Conservation (phyloP, 2,888 invertebrate genomes). For the Agriopis aurantiaria region DNA sequence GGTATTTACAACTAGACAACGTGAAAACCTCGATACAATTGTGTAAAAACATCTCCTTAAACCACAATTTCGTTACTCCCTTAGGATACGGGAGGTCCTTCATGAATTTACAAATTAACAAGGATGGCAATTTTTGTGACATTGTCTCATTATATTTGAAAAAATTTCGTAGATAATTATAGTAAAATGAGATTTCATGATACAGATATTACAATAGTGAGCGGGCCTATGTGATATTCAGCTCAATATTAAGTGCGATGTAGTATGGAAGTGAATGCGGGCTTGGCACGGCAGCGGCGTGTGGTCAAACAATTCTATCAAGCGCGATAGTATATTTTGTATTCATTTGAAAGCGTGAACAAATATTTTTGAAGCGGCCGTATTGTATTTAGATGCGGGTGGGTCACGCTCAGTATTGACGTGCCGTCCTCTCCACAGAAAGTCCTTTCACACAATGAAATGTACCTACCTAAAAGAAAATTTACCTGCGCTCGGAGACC, state of each 20-base stretch:
- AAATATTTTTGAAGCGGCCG: slow-evolving; percentile 59
- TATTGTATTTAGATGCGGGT: slow-evolving; percentile 57
- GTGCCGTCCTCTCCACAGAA: slow-evolving; percentile 46
- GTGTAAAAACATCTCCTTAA: slow-evolving; percentile 29
- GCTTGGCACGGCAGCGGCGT: slow-evolving; percentile 1
- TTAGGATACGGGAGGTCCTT: slow-evolving; percentile 14
- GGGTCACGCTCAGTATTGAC: slow-evolving; percentile 53
- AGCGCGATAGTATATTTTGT: slow-evolving; percentile 26
- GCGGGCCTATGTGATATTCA: not conserved
- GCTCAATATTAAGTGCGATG: not conserved
- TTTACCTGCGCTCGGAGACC: slow-evolving; percentile 43
- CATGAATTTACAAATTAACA: slow-evolving; percentile 24
- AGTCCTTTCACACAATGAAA: slow-evolving; percentile 33
- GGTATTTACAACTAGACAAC: slow-evolving; percentile 25
- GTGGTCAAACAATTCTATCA: slow-evolving; percentile 30
- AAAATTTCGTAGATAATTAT: slow-evolving; percentile 9
- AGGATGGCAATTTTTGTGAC: slow-evolving; percentile 18
- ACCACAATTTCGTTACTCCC: slow-evolving; percentile 26
- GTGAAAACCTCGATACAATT: slow-evolving; percentile 27
- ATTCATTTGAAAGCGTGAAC: slow-evolving; percentile 54
- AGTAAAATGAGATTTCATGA: not conserved
- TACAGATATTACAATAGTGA: not conserved
- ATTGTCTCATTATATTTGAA: slow-evolving; percentile 18
- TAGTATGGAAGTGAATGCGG: slow-evolving; percentile 8
- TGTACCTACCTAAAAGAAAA: slow-evolving; percentile 39